Evolutionary conservation across 1,140 invertebrate genomes (phyloP).

Genomic region (Lepidurus arcticus): DNA sequence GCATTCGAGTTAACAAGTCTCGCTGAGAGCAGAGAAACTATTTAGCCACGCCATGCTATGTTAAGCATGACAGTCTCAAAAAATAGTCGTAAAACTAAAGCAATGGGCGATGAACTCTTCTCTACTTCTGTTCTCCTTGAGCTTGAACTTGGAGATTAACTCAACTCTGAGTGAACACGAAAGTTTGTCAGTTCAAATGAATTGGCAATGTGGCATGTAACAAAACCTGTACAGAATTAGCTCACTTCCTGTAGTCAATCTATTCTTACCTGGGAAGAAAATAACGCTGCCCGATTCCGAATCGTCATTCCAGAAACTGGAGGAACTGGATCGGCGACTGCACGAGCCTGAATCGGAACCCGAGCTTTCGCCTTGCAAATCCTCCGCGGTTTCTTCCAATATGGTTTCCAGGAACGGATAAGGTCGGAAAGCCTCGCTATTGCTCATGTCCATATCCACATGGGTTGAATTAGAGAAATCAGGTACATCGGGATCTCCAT

Average conservation of each 20-base stretch:
- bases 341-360: constrained; percentile 22
- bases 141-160: background rate
- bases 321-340: constrained; percentile 31
- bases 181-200: too few species aligned
- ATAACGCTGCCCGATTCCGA: constrained; percentile 2
- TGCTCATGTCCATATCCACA: background rate
- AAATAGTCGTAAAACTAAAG: background rate
- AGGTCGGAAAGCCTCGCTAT: constrained; percentile 4
- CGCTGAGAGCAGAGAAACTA: background rate
- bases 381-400: constrained; percentile 30
- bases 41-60: constrained; percentile 10
- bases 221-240: background rate
- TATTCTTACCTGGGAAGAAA: background rate
- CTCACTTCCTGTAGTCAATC: background rate
- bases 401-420: constrained; percentile 33
- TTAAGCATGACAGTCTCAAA: constrained; percentile 19
- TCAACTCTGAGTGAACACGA: too few species aligned
- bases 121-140: background rate
- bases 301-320: constrained; percentile 19
- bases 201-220: too few species aligned
- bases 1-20: background rate
- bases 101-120: background rate
- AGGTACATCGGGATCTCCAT: background rate
- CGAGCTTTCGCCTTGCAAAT: constrained; percentile 27
- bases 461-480: background rate